phyloP scores from a whole-genome alignment of 2,113 vertebrate genomes.

The Brachyistius frenatus region DNA sequence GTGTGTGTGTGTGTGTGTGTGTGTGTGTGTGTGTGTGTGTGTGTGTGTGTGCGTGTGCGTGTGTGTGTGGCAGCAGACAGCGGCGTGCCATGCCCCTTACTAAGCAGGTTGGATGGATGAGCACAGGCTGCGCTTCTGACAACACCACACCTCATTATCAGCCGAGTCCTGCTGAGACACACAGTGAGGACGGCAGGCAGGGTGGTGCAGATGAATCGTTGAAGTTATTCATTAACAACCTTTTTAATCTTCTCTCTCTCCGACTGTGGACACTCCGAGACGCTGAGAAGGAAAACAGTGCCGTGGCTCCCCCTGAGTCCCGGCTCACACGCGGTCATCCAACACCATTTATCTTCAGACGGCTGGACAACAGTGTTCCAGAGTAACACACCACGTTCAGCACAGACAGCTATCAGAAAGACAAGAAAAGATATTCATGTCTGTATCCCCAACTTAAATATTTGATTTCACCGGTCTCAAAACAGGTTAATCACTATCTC shows the following conservation, averaged over 20 bases:
- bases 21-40: background rate
- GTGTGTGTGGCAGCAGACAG: slow-evolving; percentile 15
- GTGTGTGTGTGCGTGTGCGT: slow-evolving; percentile 26
- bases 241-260: slow-evolving; percentile 38
- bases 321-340: background rate
- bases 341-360: background rate
- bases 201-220: slow-evolving; percentile 56
- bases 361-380: background rate
- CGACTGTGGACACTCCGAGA: background rate
- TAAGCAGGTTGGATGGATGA: slow-evolving; percentile 79
- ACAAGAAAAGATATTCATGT: too few species aligned
- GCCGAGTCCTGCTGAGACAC: slow-evolving; percentile 70
- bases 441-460: too few species aligned
- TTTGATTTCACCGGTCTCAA: too few species aligned
- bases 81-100: slow-evolving; percentile 50
- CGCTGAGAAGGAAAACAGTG: slow-evolving; percentile 7
- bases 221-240: slow-evolving; percentile 64
- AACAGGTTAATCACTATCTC: too few species aligned
- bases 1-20: slow-evolving; percentile 17
- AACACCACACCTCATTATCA: slow-evolving; percentile 78
- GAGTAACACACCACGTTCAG: background rate
- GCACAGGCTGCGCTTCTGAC: slow-evolving; percentile 64
- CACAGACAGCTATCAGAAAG: background rate
- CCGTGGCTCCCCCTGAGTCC: background rate
- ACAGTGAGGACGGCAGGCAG: slow-evolving; percentile 2